Evolutionary conservation across 2,888 invertebrate species (phyloP).

Genomic region (Neoitamus cyanurus): DNA sequence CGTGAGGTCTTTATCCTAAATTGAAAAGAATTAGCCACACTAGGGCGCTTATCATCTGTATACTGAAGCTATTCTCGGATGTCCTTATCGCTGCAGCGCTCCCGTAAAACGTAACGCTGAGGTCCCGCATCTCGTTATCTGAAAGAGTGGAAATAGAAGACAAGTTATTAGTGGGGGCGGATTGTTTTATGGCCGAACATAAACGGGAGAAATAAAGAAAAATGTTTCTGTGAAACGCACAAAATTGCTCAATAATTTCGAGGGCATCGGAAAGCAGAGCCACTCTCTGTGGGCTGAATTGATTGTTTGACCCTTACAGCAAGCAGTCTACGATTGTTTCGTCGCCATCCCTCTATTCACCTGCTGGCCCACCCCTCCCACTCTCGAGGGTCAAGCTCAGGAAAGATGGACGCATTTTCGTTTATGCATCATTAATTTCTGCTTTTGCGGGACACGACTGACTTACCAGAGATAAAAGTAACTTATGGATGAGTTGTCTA

Average conservation of each 20-base stretch:
- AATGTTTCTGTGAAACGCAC: background rate
- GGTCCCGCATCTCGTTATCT: slow-evolving; percentile 67
- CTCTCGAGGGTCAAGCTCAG: background rate
- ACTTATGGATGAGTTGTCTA: background rate
- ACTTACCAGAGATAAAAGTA: slow-evolving; percentile 11
- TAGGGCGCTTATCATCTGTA: slow-evolving; percentile 27
- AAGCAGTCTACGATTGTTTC: background rate
- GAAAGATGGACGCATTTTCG: background rate
- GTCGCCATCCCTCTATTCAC: background rate
- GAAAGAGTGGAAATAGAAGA: slow-evolving; percentile 50
- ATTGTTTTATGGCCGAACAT: background rate
- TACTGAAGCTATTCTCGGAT: background rate
- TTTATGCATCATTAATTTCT: slow-evolving; percentile 1
- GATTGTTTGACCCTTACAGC: background rate
- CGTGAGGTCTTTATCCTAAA: slow-evolving; percentile 47
- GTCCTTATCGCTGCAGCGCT: slow-evolving; percentile 48
- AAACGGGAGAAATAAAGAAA: background rate
- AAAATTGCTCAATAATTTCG: background rate
- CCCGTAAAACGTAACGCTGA: slow-evolving; percentile 66
- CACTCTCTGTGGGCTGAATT: background rate
- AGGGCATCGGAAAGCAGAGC: background rate
- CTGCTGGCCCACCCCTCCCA: background rate
- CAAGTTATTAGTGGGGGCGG: background rate
- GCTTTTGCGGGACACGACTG: background rate
- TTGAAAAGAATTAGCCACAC: slow-evolving; percentile 43